Percentiles rank a stretch among this genome's conserved stretches.
These are phyloP conservation scores for Proterorhinus semilunaris DNA, from an alignment of 2,113 vertebrate genomes.

Conservation along the genomic window DNA sequence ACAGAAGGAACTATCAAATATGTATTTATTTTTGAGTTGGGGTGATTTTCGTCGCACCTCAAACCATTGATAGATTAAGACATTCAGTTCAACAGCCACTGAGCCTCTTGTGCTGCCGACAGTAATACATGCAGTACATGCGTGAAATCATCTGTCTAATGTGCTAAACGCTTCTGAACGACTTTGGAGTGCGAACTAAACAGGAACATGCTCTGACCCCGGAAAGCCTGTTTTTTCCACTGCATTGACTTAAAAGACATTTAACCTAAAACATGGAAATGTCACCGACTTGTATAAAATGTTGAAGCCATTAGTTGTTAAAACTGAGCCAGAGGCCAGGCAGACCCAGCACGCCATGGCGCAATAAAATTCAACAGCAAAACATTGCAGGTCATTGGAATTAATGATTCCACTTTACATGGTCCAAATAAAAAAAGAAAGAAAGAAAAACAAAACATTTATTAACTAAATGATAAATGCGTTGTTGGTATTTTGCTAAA, in stretches of 20 bases:
- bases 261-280: constrained; percentile 32
- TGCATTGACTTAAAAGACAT: neutral
- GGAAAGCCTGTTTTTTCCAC: constrained; percentile 4
- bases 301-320: constrained; percentile 34
- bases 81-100: constrained; percentile 15
- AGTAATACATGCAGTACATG: constrained; percentile 32
- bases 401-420: neutral
- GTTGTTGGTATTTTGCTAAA: neutral
- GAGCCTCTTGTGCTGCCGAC: constrained; percentile 18
- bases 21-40: no score
- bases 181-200: constrained; percentile 28
- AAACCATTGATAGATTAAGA: no score
- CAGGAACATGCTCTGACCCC: constrained; percentile 8
- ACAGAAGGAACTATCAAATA: no score
- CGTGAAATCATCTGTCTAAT: constrained; percentile 23
- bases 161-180: constrained; percentile 27
- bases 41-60: no score
- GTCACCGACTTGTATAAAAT: constrained; percentile 14
- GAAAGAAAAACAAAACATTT: neutral
- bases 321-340: neutral
- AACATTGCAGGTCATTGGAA: neutral
- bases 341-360: constrained; percentile 12
- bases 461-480: neutral
- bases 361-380: neutral
- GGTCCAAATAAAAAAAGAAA: neutral